Conservation (phyloP, 1,140 invertebrate genomes). For the Aphaenogaster rudis region DNA sequence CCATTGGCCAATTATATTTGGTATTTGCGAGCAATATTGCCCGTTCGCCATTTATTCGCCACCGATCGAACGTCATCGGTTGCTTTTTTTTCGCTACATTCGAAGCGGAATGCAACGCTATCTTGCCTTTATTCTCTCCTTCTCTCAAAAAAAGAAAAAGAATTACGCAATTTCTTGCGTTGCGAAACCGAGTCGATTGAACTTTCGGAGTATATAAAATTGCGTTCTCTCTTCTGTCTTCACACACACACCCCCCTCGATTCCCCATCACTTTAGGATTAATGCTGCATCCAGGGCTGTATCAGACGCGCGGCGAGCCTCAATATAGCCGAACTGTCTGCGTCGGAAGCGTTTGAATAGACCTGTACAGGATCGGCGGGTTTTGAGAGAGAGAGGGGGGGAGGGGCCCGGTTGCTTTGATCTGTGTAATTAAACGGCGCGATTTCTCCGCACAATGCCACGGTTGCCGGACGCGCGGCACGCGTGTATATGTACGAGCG, state of each 20-base stretch:
- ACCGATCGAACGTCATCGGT: background rate
- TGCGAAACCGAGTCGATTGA: background rate
- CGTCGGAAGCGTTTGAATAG: constrained; percentile 40
- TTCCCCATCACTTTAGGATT: constrained; percentile 36
- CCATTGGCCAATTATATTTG: constrained; percentile 16
- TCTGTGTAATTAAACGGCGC: constrained; percentile 67
- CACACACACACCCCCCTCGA: background rate
- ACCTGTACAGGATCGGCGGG: background rate
- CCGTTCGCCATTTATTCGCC: background rate
- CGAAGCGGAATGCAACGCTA: background rate
- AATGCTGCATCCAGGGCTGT: background rate
- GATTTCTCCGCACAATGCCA: constrained; percentile 62
- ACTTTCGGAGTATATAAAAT: background rate
- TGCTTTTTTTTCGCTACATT: background rate
- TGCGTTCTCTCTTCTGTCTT: background rate
- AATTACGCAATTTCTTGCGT: background rate
- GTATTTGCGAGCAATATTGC: background rate
- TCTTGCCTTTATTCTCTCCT: background rate
- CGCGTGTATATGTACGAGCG: background rate
- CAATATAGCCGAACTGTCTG: constrained; percentile 27
- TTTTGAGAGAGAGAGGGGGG: too few species aligned
- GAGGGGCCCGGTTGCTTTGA: constrained; percentile 44
- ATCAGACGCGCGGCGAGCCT: background rate
- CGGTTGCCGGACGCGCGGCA: constrained; percentile 20
- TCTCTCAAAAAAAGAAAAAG: background rate